phyloP scores from a whole-genome alignment of 2,113 vertebrate species.

The Scalopus aquaticus region DNA sequence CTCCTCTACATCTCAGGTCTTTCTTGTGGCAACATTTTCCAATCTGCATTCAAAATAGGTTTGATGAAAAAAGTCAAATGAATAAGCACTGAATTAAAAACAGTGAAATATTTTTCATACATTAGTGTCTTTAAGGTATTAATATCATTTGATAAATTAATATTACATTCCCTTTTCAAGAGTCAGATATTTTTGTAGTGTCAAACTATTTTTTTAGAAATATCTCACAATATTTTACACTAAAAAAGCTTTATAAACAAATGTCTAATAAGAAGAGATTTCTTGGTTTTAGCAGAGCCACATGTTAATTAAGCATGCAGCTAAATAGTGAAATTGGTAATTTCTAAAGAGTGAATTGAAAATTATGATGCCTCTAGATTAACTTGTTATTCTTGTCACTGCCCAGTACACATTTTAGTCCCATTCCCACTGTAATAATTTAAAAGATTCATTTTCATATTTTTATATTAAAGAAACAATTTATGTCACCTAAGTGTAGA shows the following conservation, averaged over 20 bases:
- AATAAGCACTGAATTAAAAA: neutral
- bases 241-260: neutral
- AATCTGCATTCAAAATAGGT: neutral
- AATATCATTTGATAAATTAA: conserved; percentile 9
- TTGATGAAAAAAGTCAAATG: neutral
- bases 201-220: neutral
- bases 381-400: conserved; percentile 36
- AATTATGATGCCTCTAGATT: neutral
- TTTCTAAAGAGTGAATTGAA: conserved; percentile 29
- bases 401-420: neutral
- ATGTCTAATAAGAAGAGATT: neutral
- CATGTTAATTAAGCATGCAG: neutral
- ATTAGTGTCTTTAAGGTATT: neutral
- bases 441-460: conserved; percentile 32
- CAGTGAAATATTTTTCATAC: neutral
- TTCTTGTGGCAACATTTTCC: neutral
- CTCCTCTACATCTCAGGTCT: neutral
- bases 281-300: neutral
- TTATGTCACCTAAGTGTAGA: neutral
- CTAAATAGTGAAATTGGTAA: conserved; percentile 8
- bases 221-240: neutral
- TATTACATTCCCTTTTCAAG: neutral
- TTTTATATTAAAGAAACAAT: conserved; percentile 49
- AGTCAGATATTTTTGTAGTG: neutral
- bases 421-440: neutral